phyloP scores from a whole-genome alignment of 2,113 vertebrate species.

The Clarias macrocephalus region DNA sequence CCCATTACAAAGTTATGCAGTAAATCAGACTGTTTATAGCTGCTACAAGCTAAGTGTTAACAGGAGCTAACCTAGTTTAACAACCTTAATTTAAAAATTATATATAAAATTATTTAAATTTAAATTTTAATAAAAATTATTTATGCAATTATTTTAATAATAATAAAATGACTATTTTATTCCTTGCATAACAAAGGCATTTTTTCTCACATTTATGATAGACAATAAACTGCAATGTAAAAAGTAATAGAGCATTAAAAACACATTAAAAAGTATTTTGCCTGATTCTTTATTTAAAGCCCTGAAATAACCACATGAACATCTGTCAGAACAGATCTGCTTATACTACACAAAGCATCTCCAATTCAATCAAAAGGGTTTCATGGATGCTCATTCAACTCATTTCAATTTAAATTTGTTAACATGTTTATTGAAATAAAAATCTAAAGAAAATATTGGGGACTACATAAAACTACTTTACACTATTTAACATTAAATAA shows the following conservation, averaged over 20 bases:
- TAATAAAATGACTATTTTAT: no score
- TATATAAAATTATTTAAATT: no score
- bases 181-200: not conserved
- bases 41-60: no score
- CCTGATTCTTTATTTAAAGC: not conserved
- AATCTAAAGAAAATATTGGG: no score
- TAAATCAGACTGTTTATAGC: not conserved
- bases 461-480: not conserved
- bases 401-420: not conserved
- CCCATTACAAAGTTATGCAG: not conserved
- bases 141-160: no score
- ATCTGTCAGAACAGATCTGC: not conserved
- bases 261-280: not conserved
- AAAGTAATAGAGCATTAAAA: not conserved
- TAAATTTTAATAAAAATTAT: no score
- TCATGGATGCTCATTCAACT: not conserved
- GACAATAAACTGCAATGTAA: not conserved
- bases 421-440: not conserved
- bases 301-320: not conserved
- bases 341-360: not conserved
- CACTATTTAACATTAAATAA: not conserved
- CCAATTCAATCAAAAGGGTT: not conserved
- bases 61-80: no score
- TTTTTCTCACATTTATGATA: not conserved
- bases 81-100: no score